Conservation (phyloP, 53 echinoderm and acorn worm genomes). For the Holothuria leucospilota region DNA sequence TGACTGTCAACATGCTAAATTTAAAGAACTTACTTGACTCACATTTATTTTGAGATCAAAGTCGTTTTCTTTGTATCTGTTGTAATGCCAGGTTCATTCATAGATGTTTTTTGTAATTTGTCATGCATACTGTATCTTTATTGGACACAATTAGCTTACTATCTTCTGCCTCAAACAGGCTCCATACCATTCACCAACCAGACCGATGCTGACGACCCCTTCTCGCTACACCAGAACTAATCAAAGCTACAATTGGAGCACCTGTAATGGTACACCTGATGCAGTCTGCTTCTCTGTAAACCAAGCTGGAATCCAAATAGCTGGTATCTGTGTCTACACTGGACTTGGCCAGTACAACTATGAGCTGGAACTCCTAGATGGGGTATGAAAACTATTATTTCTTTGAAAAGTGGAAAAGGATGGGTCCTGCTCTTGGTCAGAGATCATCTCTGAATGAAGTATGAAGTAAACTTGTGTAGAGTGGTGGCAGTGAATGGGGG, state of each 20-base stretch:
- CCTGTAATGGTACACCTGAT: constrained; percentile 93
- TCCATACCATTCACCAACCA: constrained; percentile 79
- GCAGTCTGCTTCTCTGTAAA: constrained; percentile 96
- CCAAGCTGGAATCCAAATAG: constrained; percentile 85
- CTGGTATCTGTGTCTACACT: constrained; percentile 93
- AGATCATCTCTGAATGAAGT: too few species aligned
- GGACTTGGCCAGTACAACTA: constrained; percentile 95
- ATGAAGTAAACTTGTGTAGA: not conserved
- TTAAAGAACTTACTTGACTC: too few species aligned
- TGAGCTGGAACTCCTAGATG: constrained; percentile 93
- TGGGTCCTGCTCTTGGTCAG: too few species aligned
- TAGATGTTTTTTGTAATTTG: too few species aligned
- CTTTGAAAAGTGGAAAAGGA: too few species aligned
- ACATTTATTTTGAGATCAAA: too few species aligned
- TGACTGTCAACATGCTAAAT: too few species aligned
- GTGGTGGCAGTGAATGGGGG: not conserved
- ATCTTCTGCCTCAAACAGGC: constrained; percentile 70
- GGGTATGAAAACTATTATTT: constrained; percentile 59
- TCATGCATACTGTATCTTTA: too few species aligned
- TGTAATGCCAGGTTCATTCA: too few species aligned
- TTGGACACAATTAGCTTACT: too few species aligned
- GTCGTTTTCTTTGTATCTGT: too few species aligned
- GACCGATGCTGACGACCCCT: constrained; percentile 84
- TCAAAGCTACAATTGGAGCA: constrained; percentile 92
- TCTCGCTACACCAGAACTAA: constrained; percentile 86